Percentiles rank a stretch among this genome's conserved stretches.
Evolutionary conservation across 2,113 vertebrate genomes (phyloP).

Genomic region (Otis tarda): DNA sequence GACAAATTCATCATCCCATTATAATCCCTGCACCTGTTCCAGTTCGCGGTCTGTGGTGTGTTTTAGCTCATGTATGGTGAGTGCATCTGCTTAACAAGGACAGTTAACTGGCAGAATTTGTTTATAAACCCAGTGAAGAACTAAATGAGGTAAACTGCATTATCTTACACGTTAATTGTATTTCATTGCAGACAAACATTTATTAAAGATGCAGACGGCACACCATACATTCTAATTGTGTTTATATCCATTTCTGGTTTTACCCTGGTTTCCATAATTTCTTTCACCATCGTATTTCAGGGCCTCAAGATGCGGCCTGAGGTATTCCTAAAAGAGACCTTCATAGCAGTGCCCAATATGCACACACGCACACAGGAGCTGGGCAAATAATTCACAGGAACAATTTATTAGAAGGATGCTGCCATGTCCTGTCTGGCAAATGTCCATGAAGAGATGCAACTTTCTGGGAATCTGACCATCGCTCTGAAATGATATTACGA

Average conservation of each 20-base stretch:
- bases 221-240: slow-evolving; percentile 73
- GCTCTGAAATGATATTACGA: background rate
- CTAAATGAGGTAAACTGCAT: slow-evolving; percentile 78
- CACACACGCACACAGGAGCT: background rate
- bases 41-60: slow-evolving; percentile 36
- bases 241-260: slow-evolving; percentile 72
- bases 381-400: background rate
- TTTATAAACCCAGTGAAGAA: slow-evolving; percentile 76
- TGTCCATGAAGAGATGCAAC: background rate
- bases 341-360: background rate
- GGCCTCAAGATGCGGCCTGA: background rate
- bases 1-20: slow-evolving; percentile 59
- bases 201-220: slow-evolving; percentile 72
- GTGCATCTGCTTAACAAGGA: slow-evolving; percentile 73
- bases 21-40: slow-evolving; percentile 73
- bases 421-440: background rate
- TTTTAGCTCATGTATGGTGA: slow-evolving; percentile 61
- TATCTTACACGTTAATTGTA: slow-evolving; percentile 77
- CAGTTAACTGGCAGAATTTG: slow-evolving; percentile 76
- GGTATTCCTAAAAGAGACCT: background rate
- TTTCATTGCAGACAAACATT: slow-evolving; percentile 76
- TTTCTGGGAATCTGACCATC: background rate
- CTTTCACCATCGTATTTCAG: background rate
- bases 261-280: slow-evolving; percentile 55
- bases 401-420: background rate